Evolutionary conservation across 2,113 vertebrate species (phyloP).

Genomic region (Gyps fulvus): DNA sequence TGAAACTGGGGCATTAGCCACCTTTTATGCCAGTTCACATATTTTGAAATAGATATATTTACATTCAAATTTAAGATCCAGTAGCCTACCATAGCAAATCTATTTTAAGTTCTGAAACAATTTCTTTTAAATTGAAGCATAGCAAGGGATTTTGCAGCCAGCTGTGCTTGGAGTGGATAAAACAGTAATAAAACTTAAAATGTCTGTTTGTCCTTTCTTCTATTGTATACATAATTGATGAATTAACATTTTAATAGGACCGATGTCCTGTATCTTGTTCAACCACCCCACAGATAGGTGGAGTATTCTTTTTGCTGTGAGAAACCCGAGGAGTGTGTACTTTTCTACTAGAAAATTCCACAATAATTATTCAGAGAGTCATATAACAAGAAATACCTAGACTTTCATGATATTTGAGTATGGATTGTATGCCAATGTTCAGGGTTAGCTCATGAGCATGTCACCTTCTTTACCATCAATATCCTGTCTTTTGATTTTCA

Average conservation of each 20-base stretch:
- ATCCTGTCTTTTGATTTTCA: neutral
- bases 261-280: neutral
- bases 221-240: neutral
- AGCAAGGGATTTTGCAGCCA: neutral
- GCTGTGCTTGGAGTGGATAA: neutral
- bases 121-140: neutral
- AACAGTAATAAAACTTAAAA: neutral
- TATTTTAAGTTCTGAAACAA: neutral
- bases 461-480: neutral
- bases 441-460: neutral
- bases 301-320: neutral
- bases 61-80: neutral
- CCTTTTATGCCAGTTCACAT: neutral
- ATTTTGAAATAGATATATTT: neutral
- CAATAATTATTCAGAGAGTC: neutral
- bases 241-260: neutral
- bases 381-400: neutral
- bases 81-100: neutral
- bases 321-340: neutral
- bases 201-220: neutral
- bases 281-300: neutral
- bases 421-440: neutral
- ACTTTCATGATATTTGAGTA: neutral
- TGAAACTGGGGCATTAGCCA: neutral
- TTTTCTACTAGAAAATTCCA: neutral